Evolutionary conservation across 37 sponge, comb jelly and placozoan genomes (phyloP).

Genomic region (Cliona cf. orientalis): DNA sequence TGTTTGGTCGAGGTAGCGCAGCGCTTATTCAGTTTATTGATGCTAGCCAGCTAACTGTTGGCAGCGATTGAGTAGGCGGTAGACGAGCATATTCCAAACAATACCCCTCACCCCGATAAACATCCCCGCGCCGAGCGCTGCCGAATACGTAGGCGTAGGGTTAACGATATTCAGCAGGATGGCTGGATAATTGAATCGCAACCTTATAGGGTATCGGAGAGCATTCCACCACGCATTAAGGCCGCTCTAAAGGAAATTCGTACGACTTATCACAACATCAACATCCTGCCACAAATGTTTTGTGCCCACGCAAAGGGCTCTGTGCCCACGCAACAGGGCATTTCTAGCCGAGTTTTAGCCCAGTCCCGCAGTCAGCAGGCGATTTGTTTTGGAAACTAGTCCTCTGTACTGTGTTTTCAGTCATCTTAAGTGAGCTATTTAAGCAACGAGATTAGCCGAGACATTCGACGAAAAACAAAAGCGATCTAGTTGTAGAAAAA

Average conservation of each 20-base stretch:
- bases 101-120: no score
- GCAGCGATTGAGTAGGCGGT: no score
- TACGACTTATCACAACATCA: not conserved
- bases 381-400: slow-evolving; percentile 13
- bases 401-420: not conserved
- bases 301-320: not conserved
- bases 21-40: no score
- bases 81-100: no score
- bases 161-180: slow-evolving; percentile 19
- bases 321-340: slow-evolving; percentile 26
- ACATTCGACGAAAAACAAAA: not conserved
- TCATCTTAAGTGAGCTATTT: not conserved
- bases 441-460: not conserved
- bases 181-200: not conserved
- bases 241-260: not conserved
- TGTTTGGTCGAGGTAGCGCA: no score
- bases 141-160: no score
- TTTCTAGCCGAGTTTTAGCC: not conserved
- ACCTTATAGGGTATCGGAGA: slow-evolving; percentile 1
- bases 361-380: not conserved
- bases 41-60: no score
- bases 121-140: no score
- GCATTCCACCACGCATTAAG: slow-evolving; percentile 14
- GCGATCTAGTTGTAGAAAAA: not conserved
- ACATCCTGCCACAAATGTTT: slow-evolving; percentile 13